These are phyloP conservation scores for Enteromius viviparus DNA, from an alignment of 2,797 vertebrate species.

Conservation along the genomic window DNA sequence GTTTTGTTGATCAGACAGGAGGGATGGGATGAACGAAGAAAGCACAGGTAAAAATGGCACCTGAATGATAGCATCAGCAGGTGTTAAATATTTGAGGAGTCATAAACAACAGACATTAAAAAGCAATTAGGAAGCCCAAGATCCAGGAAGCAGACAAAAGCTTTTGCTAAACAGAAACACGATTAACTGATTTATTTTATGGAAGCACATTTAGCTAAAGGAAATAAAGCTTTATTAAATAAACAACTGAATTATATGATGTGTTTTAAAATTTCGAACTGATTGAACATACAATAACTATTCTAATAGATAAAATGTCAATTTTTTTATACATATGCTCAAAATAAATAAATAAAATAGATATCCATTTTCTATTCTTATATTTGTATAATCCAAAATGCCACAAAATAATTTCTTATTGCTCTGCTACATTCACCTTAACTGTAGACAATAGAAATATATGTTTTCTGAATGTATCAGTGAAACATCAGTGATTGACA, in stretches of 20 bases:
- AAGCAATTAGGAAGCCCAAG: slow-evolving; percentile 58
- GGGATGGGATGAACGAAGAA: neutral
- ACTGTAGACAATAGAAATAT: neutral
- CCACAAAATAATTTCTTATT: neutral
- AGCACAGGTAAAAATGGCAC: neutral
- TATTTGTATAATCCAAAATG: neutral
- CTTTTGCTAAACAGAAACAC: slow-evolving; percentile 39
- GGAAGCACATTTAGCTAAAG: neutral
- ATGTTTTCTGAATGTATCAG: neutral
- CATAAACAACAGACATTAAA: slow-evolving; percentile 62
- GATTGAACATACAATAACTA: neutral
- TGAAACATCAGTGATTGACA: neutral
- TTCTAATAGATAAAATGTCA: neutral
- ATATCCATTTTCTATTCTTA: neutral
- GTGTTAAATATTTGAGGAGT: slow-evolving; percentile 62
- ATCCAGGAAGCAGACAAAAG: slow-evolving; percentile 37
- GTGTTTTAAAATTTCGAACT: neutral
- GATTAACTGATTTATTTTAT: slow-evolving; percentile 15
- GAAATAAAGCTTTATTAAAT: neutral
- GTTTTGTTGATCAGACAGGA: slow-evolving; percentile 21
- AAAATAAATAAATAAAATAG: neutral
- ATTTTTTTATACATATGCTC: neutral
- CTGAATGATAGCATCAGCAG: slow-evolving; percentile 30
- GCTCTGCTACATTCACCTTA: neutral
- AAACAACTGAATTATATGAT: neutral